phyloP scores from a whole-genome alignment of 1,140 invertebrate genomes.

The Argopecten irradians region DNA sequence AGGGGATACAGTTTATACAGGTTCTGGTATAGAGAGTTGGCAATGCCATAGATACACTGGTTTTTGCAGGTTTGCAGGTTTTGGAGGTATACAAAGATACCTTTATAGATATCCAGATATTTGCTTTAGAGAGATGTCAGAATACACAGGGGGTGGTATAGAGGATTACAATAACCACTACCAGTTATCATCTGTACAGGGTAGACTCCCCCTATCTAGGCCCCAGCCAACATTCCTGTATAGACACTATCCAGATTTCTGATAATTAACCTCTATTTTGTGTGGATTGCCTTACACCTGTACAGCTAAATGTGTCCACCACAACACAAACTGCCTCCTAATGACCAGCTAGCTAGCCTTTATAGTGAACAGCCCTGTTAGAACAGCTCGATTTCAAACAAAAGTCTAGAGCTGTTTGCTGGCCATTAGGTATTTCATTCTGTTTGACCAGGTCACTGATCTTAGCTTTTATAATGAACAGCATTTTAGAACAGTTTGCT shows the following conservation, averaged over 20 bases:
- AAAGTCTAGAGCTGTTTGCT: background rate
- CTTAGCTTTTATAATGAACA: too few relatives aligned
- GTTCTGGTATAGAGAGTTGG: too few relatives aligned
- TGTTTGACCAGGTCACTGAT: background rate
- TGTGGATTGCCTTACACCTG: background rate
- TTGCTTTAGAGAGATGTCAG: too few relatives aligned
- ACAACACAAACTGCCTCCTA: background rate
- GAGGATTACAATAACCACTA: background rate
- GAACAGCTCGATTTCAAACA: background rate
- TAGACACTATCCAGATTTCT: background rate
- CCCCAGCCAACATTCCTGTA: background rate
- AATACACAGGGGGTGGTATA: background rate
- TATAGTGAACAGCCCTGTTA: background rate
- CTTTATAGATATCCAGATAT: too few relatives aligned
- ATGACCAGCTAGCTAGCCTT: conserved; percentile 4
- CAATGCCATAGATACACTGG: too few relatives aligned
- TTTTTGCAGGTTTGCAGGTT: too few relatives aligned
- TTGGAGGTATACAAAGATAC: too few relatives aligned
- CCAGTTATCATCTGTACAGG: background rate
- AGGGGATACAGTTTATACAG: too few relatives aligned
- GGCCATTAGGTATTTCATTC: background rate
- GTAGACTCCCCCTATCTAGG: background rate
- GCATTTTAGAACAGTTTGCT: too few relatives aligned
- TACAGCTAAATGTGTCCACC: background rate
- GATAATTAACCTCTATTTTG: background rate